Conservation (phyloP, 1,140 invertebrate species). For the Ostrea denselamellosa region DNA sequence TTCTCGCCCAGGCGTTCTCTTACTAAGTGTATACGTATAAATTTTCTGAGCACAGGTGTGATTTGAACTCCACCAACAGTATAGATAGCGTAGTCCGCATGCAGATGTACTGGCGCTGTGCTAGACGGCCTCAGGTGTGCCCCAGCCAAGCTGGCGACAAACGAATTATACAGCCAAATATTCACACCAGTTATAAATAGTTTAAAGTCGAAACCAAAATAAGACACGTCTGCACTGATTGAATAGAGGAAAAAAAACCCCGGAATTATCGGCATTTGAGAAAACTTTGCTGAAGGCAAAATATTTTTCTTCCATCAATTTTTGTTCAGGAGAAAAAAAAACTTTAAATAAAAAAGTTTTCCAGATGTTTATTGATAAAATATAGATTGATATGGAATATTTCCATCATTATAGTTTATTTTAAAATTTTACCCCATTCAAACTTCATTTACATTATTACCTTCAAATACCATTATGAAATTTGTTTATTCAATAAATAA, state of each 20-base stretch:
- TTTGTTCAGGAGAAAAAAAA: not conserved
- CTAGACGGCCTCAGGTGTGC: slow-evolving; percentile 24
- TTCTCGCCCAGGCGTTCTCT: slow-evolving; percentile 14
- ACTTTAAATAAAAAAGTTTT: not conserved
- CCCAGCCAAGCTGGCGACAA: slow-evolving; percentile 29
- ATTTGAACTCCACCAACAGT: not conserved
- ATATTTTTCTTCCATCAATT: not conserved
- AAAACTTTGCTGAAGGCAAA: not conserved
- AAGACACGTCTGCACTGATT: slow-evolving; percentile 22
- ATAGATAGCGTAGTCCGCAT: slow-evolving; percentile 15
- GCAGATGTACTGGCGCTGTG: slow-evolving; percentile 21
- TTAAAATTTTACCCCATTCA: too few relatives aligned
- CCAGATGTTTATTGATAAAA: too few relatives aligned
- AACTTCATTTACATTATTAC: too few relatives aligned
- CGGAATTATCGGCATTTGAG: slow-evolving; percentile 3
- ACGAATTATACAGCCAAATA: slow-evolving; percentile 21
- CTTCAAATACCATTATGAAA: too few relatives aligned
- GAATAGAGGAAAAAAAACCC: not conserved
- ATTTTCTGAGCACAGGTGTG: not conserved
- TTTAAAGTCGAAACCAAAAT: slow-evolving; percentile 38
- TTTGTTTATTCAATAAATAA: too few relatives aligned
- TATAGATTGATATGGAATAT: too few relatives aligned
- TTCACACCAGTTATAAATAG: slow-evolving; percentile 38
- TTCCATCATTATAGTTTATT: too few relatives aligned
- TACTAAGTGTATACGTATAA: slow-evolving; percentile 25